Evolutionary conservation across 2,888 invertebrate species (phyloP), one percentile per base, ranked within the genome.

Genomic region (Drosophila merina): DNA sequence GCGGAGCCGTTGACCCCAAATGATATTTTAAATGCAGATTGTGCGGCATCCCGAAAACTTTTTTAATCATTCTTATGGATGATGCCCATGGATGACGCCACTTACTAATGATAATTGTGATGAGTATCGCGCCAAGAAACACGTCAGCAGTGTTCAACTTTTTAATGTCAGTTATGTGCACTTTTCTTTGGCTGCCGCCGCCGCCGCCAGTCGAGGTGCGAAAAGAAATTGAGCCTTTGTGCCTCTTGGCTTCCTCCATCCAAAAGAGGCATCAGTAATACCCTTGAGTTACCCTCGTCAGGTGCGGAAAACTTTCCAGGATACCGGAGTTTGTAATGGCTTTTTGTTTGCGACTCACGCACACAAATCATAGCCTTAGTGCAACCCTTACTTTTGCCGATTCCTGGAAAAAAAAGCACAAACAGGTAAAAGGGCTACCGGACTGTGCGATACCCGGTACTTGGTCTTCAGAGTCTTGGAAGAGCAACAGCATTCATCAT

Each of bases 11-110:
- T 85, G 81, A 81, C 82, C 87, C 67, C 74, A 70, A 74, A 77
- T 66, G 57, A 67, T 70, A 71, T 60, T 69, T 69, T 68, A 67
- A 72, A 72, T 79, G 85, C 69, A 79, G 63, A 80, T 83, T 86
- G 50, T 57, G 31, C 25, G 1, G 81, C 63, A 44, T 14, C 14
- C 66, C 74, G 54, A 33, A 87, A 82, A 82, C 72, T 88, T 83
- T 83, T 83, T 86, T 82, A 82, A 82, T 82, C 88, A 75, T 71
- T 40, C 73, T 79, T 75, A 82, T 82, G 86, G 75, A n/a, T n/a
- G n/a, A n/a, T n/a, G n/a, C 66, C 58, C 52, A 72, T 62, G 54
- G 14, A 60, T 63, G 42, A 40, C 40, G 60, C 8, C 31, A 33
- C 3, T 33, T 25, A 59, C 36, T 67, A 10, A 47, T 48, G 52